These are phyloP conservation scores for Lamprotornis superbus DNA, from an alignment of 2,113 vertebrate species.

Conservation along the genomic window DNA sequence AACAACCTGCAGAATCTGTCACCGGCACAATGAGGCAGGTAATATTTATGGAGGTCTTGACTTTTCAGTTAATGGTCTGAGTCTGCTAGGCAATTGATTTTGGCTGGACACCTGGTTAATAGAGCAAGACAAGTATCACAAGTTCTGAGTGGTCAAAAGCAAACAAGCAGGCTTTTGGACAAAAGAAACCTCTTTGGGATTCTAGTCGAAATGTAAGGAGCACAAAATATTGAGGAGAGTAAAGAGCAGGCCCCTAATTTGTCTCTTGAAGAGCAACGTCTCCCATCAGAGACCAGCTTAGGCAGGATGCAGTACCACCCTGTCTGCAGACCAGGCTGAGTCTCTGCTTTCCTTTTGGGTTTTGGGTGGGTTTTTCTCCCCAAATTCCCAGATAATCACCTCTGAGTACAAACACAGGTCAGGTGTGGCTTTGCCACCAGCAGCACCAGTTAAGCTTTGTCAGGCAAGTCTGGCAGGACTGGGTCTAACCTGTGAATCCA, in stretches of 20 bases:
- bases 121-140: slow-evolving; percentile 25
- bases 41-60: slow-evolving; percentile 67
- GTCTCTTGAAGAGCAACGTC: not conserved
- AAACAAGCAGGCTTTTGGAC: not conserved
- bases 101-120: slow-evolving; percentile 54
- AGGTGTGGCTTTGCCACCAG: not conserved
- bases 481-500: not conserved
- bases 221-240: not conserved
- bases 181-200: not conserved
- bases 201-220: not conserved
- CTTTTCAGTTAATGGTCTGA: slow-evolving; percentile 24
- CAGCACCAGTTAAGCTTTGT: not conserved
- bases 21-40: slow-evolving; percentile 25
- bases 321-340: not conserved
- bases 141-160: slow-evolving; percentile 4
- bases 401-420: not conserved
- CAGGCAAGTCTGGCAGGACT: not conserved
- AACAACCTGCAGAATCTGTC: slow-evolving; percentile 50
- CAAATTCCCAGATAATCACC: not conserved
- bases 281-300: not conserved
- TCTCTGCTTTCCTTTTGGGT: not conserved
- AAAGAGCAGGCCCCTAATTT: not conserved
- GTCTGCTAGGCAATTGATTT: slow-evolving; percentile 51
- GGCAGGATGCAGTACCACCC: not conserved
- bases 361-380: not conserved